A percentile compares a stretch with the other conserved stretches of the same genome.
phyloP scores from a whole-genome alignment of 2,797 vertebrate species.

The Remorina albescens region DNA sequence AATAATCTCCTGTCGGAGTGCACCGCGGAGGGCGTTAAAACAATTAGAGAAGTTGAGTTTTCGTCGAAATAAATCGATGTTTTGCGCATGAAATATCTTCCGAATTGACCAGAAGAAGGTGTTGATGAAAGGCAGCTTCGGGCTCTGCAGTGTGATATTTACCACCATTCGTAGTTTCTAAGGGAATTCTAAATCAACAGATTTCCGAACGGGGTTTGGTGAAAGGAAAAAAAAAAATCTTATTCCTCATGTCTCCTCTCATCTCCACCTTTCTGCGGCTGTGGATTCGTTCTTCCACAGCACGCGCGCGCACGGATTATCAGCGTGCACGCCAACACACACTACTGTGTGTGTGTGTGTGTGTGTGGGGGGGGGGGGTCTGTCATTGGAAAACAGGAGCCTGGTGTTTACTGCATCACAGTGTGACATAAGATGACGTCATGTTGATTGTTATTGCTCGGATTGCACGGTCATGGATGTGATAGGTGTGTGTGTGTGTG shows the following conservation, averaged over 20 bases:
- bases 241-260: slow-evolving; percentile 25
- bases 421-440: slow-evolving; percentile 48
- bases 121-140: accelerated
- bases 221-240: neutral
- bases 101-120: neutral
- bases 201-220: slow-evolving; percentile 22
- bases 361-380: too few species aligned
- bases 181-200: neutral
- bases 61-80: neutral
- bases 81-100: neutral
- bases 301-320: slow-evolving; percentile 21
- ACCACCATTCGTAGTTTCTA: too few species aligned
- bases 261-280: slow-evolving; percentile 22
- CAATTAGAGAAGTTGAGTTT: slow-evolving; percentile 3
- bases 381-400: slow-evolving; percentile 8
- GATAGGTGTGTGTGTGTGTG: neutral
- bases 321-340: slow-evolving; percentile 2
- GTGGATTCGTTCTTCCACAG: neutral
- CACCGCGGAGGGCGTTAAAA: slow-evolving; percentile 10
- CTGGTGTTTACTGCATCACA: slow-evolving; percentile 32
- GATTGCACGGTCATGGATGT: slow-evolving; percentile 41
- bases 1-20: slow-evolving; percentile 11
- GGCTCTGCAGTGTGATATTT: accelerated
- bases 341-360: too few species aligned
- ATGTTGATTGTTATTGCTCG: slow-evolving; percentile 36